phyloP scores from a whole-genome alignment of 2,113 vertebrate species.

The Nansenia antarctica region DNA sequence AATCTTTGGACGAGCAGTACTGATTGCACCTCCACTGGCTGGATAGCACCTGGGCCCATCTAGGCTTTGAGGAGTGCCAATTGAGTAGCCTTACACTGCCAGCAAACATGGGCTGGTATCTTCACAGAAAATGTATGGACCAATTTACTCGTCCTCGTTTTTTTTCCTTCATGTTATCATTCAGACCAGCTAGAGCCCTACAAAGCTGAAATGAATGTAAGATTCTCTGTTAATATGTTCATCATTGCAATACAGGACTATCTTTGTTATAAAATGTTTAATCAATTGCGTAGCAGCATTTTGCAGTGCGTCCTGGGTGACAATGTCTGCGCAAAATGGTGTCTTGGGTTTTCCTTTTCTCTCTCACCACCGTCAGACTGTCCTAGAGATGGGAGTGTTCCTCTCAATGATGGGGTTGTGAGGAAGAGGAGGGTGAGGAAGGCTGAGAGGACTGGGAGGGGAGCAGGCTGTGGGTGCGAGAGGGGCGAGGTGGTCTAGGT shows the following conservation, averaged over 20 bases:
- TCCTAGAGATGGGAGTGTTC: background rate
- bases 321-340: slow-evolving; percentile 64
- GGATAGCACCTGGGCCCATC: background rate
- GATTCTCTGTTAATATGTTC: slow-evolving; percentile 39
- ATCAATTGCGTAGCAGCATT: slow-evolving; percentile 41
- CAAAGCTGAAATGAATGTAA: slow-evolving; percentile 33
- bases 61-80: background rate
- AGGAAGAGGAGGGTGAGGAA: slow-evolving; percentile 53
- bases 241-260: slow-evolving; percentile 23
- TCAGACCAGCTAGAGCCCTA: slow-evolving; percentile 31
- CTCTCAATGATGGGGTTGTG: slow-evolving; percentile 44
- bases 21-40: slow-evolving; percentile 3
- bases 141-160: background rate
- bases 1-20: slow-evolving; percentile 32
- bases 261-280: slow-evolving; percentile 7
- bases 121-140: slow-evolving; percentile 35
- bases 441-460: slow-evolving; percentile 35
- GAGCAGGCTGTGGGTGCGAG: slow-evolving; percentile 65
- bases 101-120: slow-evolving; percentile 38
- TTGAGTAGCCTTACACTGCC: slow-evolving; percentile 2
- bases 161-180: slow-evolving; percentile 12
- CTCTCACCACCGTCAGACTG: slow-evolving; percentile 17
- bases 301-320: slow-evolving; percentile 48
- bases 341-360: slow-evolving; percentile 33
- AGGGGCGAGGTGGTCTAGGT: slow-evolving; percentile 52